A percentile compares a stretch with the other conserved stretches of the same genome.
Evolutionary conservation across 2,888 invertebrate genomes (phyloP).

Genomic region (Rutpela maculata): DNA sequence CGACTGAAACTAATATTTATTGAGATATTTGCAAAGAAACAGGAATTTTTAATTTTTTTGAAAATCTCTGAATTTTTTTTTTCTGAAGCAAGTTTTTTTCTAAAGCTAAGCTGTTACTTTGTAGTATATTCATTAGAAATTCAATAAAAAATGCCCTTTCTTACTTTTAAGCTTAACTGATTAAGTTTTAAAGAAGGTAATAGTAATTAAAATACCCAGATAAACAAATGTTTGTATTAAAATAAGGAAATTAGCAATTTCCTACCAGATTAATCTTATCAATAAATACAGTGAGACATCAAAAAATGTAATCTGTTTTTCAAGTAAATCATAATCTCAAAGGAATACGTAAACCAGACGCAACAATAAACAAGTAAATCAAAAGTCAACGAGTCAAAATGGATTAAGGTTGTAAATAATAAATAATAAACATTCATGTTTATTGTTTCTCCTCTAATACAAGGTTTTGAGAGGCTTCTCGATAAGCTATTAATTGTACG

Average conservation of each 20-base stretch:
- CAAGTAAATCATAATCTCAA: neutral
- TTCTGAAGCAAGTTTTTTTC: no score
- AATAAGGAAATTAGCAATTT: neutral
- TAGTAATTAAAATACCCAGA: no score
- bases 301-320: neutral
- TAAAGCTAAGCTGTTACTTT: no score
- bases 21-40: no score
- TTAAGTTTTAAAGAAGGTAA: no score
- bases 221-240: no score
- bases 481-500: neutral
- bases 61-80: no score
- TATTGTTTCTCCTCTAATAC: neutral
- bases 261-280: neutral
- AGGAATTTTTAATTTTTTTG: no score
- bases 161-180: no score
- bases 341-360: neutral
- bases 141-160: no score
- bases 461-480: neutral
- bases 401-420: slow-evolving; percentile 2
- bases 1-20: no score
- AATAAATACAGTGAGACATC: neutral
- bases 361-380: neutral
- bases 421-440: neutral
- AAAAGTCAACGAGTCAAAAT: neutral
- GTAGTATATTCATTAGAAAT: no score